Evolutionary conservation across 2,888 invertebrate species (phyloP), one percentile per base, ranked within the genome.

Genomic region (Herminia tarsipennalis): DNA sequence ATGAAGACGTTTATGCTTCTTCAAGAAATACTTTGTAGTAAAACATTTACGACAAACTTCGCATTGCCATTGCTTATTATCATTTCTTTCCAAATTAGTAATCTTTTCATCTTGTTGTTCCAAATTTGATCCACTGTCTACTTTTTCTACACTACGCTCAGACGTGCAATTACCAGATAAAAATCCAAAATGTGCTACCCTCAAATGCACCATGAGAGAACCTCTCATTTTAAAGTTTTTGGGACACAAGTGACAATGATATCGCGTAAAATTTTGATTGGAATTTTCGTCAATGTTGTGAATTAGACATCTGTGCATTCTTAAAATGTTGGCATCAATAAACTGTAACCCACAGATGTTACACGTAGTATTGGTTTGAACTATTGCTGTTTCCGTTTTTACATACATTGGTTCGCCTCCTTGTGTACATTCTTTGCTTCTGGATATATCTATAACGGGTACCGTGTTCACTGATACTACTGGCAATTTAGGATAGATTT

Each of bases 11-110:
- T 96, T 96, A 79, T 97, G 97, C 83, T 97, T 97, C 85, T 96
- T 97, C 59, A 97, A 86, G 76, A 97, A 97, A 88, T 97, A 97
- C 83, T 97, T 97, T 1, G 97, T 97, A 0, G 97, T 97, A 76
- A 97, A 97, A 82, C 94, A 93, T 89, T 97, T 97, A 42, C 93
- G 92, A 81, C 97, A 97, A 29, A 96, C 94, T 70, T 96, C 96
- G 75, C 97, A 97, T 74, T 95, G 95, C 96, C 96, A 97, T 75
- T 95, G 95, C 81, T 97, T 97, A 38, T 94, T 94, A 56, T 95
- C 95, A 63, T 76, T 83, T 76, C 80, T 81, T 28, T 82, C 83
- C 40, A 78, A 59, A 37, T 56, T 70, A 8, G 46, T 38, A 25
- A 65, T 30, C 48, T 78, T 81, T 38, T 79, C 78, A 27, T 77